Percentiles rank a stretch among this genome's conserved stretches.
These are phyloP conservation scores for Leptarthrus brevirostris DNA, from an alignment of 2,888 invertebrate genomes.

Conservation along the genomic window DNA sequence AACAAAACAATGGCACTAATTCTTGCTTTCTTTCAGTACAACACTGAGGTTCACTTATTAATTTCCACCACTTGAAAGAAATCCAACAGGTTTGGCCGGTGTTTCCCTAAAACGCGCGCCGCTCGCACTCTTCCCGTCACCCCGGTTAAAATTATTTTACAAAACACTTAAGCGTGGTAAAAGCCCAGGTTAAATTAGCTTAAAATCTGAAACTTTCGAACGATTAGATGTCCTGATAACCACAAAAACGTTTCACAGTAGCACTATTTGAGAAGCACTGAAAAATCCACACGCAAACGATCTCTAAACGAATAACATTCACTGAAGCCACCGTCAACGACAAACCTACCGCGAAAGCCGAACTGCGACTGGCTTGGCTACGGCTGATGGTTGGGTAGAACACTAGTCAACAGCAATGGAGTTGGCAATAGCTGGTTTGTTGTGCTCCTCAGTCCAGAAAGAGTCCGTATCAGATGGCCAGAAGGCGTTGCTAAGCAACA, in stretches of 20 bases:
- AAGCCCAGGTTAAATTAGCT: not conserved
- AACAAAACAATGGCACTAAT: conserved; percentile 7
- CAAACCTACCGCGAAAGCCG: conserved; percentile 44
- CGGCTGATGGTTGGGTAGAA: conserved; percentile 12
- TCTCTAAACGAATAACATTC: not conserved
- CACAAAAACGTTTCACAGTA: conserved; percentile 1
- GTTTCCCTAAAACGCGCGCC: not conserved
- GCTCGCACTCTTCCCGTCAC: not conserved
- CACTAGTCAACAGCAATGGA: conserved; percentile 55
- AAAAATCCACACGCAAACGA: not conserved
- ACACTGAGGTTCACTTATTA: conserved; percentile 6
- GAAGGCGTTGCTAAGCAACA: conserved; percentile 67
- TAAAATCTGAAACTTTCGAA: conserved; percentile 12
- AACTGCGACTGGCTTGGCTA: conserved; percentile 44
- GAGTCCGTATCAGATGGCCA: conserved; percentile 34
- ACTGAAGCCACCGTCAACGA: not conserved
- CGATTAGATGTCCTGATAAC: conserved; percentile 8
- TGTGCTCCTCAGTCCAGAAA: not conserved
- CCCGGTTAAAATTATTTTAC: not conserved
- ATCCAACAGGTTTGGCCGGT: conserved; percentile 31
- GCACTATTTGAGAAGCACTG: not conserved
- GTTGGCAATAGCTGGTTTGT: conserved; percentile 46
- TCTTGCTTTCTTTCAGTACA: not conserved
- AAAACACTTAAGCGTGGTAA: not conserved
- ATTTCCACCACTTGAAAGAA: conserved; percentile 15